Percentiles rank a stretch among this genome's conserved stretches.
Evolutionary conservation across 2,797 vertebrate species (phyloP).

Genomic region (Agapornis canus): DNA sequence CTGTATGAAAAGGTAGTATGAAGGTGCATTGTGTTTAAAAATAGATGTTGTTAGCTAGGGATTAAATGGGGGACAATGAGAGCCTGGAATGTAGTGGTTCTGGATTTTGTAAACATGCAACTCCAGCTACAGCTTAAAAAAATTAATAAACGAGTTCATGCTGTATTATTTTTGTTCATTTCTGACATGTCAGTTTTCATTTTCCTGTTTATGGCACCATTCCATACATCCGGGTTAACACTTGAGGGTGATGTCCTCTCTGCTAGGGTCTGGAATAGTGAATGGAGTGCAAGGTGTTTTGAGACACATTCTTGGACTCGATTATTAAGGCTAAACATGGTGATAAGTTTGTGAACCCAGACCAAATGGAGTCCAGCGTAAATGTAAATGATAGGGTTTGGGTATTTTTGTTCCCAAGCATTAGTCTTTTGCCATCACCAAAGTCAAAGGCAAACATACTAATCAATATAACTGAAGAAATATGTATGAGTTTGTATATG

Average conservation of each 20-base stretch:
- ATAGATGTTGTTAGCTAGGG: neutral
- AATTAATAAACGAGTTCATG: neutral
- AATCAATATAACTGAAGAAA: neutral
- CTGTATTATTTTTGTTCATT: neutral
- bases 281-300: neutral
- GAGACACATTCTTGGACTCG: neutral
- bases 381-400: neutral
- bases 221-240: neutral
- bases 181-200: neutral
- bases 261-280: neutral
- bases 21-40: neutral
- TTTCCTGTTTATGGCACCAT: neutral
- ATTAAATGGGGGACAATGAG: neutral
- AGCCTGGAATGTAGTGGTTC: neutral
- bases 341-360: neutral
- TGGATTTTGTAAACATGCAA: neutral
- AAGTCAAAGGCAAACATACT: neutral
- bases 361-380: accelerated
- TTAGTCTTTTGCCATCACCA: neutral
- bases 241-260: neutral
- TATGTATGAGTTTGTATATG: neutral
- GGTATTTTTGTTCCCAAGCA: neutral
- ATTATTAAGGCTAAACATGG: neutral
- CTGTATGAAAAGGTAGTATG: neutral
- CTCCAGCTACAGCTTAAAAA: accelerated